Conservation (phyloP, 2,888 invertebrate genomes). For the Cantharis rustica region DNA sequence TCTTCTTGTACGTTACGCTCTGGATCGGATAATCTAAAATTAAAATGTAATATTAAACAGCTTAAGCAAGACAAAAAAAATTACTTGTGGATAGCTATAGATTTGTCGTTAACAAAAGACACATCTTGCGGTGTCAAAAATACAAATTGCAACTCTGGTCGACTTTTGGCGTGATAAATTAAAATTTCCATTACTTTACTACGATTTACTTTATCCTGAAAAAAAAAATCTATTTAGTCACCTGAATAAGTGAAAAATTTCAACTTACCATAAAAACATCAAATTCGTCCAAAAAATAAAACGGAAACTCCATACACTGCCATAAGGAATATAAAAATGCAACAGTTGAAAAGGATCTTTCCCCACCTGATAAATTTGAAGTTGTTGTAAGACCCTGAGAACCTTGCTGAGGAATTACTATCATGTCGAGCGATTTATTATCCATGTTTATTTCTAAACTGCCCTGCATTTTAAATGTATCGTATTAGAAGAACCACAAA, state of each 20-base stretch:
- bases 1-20: background rate
- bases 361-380: constrained; percentile 88
- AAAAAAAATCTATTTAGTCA: background rate
- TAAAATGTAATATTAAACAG: background rate
- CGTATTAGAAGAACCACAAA: background rate
- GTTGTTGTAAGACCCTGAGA: constrained; percentile 59
- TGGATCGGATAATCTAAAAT: background rate
- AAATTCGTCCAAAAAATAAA: constrained; percentile 94
- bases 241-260: background rate
- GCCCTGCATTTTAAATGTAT: constrained; percentile 55
- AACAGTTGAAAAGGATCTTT: constrained; percentile 93
- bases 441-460: constrained; percentile 61
- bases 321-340: constrained; percentile 92
- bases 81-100: constrained; percentile 48
- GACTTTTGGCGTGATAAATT: constrained; percentile 71
- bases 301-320: constrained; percentile 90
- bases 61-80: background rate
- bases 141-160: constrained; percentile 77
- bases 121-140: constrained; percentile 89
- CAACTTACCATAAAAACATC: constrained; percentile 91
- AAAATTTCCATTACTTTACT: constrained; percentile 79
- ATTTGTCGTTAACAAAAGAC: constrained; percentile 52
- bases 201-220: constrained; percentile 83
- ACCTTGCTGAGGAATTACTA: constrained; percentile 62
- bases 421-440: constrained; percentile 57